Evolutionary conservation across 2,888 invertebrate genomes (phyloP).

Genomic region (Notodonta dromedarius): DNA sequence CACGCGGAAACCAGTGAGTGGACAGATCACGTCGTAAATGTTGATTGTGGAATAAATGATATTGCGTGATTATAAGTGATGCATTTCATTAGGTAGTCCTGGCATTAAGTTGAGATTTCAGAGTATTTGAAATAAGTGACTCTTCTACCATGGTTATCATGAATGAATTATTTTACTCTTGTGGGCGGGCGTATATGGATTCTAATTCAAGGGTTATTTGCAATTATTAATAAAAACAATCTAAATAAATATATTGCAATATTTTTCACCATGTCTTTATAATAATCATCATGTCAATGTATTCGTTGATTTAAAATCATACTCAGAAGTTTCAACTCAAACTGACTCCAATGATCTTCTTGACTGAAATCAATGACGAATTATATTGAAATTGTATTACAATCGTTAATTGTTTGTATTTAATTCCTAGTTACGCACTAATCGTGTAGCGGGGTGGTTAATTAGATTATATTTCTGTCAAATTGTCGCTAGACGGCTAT

Average conservation of each 20-base stretch:
- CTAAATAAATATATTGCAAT: too few species aligned
- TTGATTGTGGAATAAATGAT: slow-evolving; percentile 5
- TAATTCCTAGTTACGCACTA: slow-evolving; percentile 23
- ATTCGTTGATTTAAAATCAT: not conserved
- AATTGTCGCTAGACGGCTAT: not conserved
- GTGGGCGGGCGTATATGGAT: too few species aligned
- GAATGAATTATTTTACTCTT: too few species aligned
- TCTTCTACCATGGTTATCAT: too few species aligned
- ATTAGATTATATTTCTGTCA: slow-evolving; percentile 18
- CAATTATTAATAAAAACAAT: too few species aligned
- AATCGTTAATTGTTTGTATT: slow-evolving; percentile 19
- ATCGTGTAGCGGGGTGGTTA: slow-evolving; percentile 22
- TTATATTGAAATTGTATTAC: slow-evolving; percentile 23
- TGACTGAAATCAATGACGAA: slow-evolving; percentile 26
- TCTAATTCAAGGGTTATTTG: too few species aligned
- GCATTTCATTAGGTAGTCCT: not conserved
- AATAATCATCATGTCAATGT: too few species aligned
- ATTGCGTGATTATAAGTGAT: slow-evolving; percentile 17
- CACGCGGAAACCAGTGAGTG: slow-evolving; percentile 60
- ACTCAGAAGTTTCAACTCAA: slow-evolving; percentile 1
- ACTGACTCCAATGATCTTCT: slow-evolving; percentile 1
- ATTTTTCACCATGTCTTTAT: too few species aligned
- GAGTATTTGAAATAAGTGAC: not conserved
- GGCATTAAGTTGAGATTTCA: not conserved
- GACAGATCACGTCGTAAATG: slow-evolving; percentile 58